phyloP scores from a whole-genome alignment of 2,888 invertebrate genomes.

The Crossocerus cetratus region DNA sequence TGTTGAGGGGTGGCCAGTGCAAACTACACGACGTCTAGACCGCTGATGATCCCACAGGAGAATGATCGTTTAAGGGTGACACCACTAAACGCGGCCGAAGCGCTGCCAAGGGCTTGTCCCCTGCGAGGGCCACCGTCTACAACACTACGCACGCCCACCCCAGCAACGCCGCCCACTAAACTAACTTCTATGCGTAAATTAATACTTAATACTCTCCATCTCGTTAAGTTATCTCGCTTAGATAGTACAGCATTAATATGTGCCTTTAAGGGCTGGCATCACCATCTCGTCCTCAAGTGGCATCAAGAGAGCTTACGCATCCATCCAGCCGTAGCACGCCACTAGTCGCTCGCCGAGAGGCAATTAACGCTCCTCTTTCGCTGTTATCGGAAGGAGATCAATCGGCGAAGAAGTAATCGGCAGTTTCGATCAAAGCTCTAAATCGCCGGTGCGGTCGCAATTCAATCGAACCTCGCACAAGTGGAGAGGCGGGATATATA shows the following conservation, averaged over 20 bases:
- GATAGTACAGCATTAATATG: background rate
- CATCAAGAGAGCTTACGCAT: no score
- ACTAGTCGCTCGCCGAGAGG: no score
- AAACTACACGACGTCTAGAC: conserved; percentile 17
- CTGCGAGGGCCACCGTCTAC: no score
- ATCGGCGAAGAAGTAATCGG: background rate
- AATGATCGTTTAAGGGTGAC: conserved; percentile 24
- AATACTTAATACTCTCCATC: background rate
- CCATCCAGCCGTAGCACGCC: no score
- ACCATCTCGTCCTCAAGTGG: no score
- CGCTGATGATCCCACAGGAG: conserved; percentile 35
- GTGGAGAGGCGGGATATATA: background rate
- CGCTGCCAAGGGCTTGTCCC: background rate
- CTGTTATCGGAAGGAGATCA: background rate
- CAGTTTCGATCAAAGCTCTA: background rate
- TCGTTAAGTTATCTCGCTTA: background rate
- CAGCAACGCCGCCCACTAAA: background rate
- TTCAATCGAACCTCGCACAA: background rate
- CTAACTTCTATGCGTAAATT: background rate
- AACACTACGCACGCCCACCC: background rate
- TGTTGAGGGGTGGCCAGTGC: conserved; percentile 12
- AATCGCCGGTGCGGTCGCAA: background rate
- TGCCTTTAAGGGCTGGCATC: background rate
- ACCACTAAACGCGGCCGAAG: conserved; percentile 6
- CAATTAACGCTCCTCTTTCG: no score